Evolutionary conservation across 2,888 invertebrate genomes (phyloP).

Genomic region (Acanthosepion pharaonis): DNA sequence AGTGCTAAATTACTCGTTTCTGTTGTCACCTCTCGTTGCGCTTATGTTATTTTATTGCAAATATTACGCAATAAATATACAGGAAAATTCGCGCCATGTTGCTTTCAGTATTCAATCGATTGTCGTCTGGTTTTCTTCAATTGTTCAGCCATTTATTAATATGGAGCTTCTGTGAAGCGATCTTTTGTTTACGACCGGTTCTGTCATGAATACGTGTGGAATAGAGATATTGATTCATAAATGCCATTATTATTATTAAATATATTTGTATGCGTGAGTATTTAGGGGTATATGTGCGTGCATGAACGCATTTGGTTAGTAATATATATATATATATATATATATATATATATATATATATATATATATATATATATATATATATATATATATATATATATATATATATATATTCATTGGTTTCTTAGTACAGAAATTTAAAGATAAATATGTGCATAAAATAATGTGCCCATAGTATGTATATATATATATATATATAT

Average conservation of each 20-base stretch:
- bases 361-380: too few species aligned
- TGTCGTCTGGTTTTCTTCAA: constrained; percentile 33
- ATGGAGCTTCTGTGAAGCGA: background rate
- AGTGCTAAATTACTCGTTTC: background rate
- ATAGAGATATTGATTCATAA: background rate
- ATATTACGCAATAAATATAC: constrained; percentile 8
- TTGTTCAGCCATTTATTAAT: background rate
- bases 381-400: too few species aligned
- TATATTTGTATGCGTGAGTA: background rate
- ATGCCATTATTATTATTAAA: background rate
- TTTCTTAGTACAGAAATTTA: too few species aligned
- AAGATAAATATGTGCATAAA: too few species aligned
- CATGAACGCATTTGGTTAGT: background rate
- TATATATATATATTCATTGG: too few species aligned
- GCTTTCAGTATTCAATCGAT: background rate
- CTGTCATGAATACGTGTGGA: background rate
- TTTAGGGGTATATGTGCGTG: background rate
- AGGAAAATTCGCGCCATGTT: background rate
- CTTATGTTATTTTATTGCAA: background rate
- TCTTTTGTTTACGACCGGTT: background rate
- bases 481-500: too few species aligned
- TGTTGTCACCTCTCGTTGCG: background rate
- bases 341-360: too few species aligned
- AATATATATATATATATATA: too few species aligned
- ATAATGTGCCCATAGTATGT: too few species aligned